Base-by-base conservation (phyloP, 1,140 invertebrate species). In the Metopolophium dirhodum region DNA sequence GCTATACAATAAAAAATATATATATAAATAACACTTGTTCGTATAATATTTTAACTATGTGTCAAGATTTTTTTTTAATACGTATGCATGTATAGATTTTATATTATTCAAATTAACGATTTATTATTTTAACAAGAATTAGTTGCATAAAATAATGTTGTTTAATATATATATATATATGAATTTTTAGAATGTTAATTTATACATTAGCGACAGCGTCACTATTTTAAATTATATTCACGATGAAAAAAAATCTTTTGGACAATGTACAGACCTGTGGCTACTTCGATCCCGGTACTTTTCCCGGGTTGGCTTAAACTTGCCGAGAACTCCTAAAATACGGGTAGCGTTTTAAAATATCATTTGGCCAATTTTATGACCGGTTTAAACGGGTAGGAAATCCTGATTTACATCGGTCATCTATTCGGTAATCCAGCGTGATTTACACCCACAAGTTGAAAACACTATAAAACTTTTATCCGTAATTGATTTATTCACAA, bases 331-430 rank as follows among this genome's bases (percentile, higher is more conserved):
- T 89, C 35, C 54, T 89, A 89, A 89, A 89, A 89, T 57, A 41
- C n/a, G 89, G 37, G 89, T 45, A 35, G 23, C 89, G 89, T 68
- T 90, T 90, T 61, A 90, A 90, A 90, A 90, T 93, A 93, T 93
- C 91, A 86, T 93, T 93, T 86, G 82, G 47, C 82, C 77, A 26
- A 85, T 93, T 93, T 86, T 93, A 93, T 57, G 82, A 85, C 77
- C 77, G 23, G 41, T 47, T 93, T 86, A 86, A 85, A 93, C 91
- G 91, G n/a, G 82, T 86, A 57, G 77, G n/a, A 93, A 93, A 93
- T 93, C 91, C 91, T 93, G 91, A 93, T 93, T 93, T 93, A 93
- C 91, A 93, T 93, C 82, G 91, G 77, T 85, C 91, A 93, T 93
- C 68, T 83, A n/a, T 57, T 41, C 37, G n/a, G 77, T 93, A 85